A percentile compares a stretch with the other conserved stretches of the same genome.
phyloP scores from a whole-genome alignment of 2,888 invertebrate genomes.

The Seira ritae region DNA sequence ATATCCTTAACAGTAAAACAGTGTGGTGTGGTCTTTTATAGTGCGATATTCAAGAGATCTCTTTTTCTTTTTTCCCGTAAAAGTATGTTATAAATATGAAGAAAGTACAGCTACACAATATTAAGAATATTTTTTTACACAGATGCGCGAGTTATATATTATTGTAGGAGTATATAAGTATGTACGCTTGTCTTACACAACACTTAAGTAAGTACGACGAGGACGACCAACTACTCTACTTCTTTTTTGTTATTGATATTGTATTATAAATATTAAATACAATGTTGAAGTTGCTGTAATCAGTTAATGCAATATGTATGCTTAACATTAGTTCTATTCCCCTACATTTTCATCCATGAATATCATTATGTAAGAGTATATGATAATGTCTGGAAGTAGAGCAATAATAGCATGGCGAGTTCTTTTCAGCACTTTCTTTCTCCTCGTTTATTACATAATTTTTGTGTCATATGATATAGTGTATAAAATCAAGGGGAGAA shows the following conservation, averaged over 20 bases:
- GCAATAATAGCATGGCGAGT: constrained; percentile 39
- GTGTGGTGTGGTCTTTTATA: constrained; percentile 59
- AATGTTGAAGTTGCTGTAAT: too few relatives aligned
- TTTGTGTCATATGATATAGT: neutral
- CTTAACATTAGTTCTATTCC: too few relatives aligned
- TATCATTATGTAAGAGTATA: constrained; percentile 18
- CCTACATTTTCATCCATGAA: constrained; percentile 10
- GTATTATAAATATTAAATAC: constrained; percentile 13
- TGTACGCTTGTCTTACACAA: neutral
- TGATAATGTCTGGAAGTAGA: constrained; percentile 11
- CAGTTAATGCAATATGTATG: too few relatives aligned
- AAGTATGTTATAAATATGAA: neutral
- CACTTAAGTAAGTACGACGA: too few relatives aligned
- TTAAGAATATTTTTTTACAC: constrained; percentile 12
- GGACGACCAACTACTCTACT: too few relatives aligned
- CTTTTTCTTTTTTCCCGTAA: constrained; percentile 42
- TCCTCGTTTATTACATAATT: constrained; percentile 31
- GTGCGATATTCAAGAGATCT: constrained; percentile 62
- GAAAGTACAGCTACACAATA: neutral
- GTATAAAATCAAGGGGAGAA: constrained; percentile 41
- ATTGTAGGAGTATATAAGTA: neutral
- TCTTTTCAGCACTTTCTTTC: constrained; percentile 39
- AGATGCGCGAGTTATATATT: constrained; percentile 25
- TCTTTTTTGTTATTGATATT: neutral
- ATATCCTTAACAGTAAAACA: constrained; percentile 31